These are phyloP conservation scores for Saccostrea glomerata DNA, from an alignment of 1,140 invertebrate species.

Conservation along the genomic window DNA sequence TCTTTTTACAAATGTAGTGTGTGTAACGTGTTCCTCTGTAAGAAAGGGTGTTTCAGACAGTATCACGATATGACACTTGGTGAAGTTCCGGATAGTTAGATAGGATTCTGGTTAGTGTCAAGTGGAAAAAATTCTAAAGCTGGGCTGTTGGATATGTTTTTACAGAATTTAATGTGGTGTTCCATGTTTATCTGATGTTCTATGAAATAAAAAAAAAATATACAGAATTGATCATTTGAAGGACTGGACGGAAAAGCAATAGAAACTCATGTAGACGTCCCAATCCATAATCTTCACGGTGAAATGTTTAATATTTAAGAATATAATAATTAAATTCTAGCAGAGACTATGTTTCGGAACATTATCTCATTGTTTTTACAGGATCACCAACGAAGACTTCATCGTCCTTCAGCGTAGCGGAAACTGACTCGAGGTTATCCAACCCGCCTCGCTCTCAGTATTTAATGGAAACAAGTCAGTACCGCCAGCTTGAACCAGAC, in stretches of 20 bases:
- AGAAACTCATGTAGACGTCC: not conserved
- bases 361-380: not conserved
- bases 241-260: not conserved
- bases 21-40: slow-evolving; percentile 50
- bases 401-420: not conserved
- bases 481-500: not conserved
- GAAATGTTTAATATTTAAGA: not conserved
- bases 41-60: slow-evolving; percentile 22
- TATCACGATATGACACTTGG: not conserved
- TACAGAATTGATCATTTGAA: not conserved
- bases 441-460: not conserved
- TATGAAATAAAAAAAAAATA: not conserved
- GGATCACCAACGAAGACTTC: not conserved
- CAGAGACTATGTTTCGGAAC: not conserved
- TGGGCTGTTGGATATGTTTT: not conserved
- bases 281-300: not conserved
- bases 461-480: not conserved
- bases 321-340: not conserved
- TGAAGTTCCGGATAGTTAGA: not conserved
- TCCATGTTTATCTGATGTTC: not conserved
- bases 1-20: slow-evolving; percentile 52
- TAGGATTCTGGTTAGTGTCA: not conserved
- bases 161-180: not conserved
- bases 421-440: not conserved
- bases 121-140: not conserved